These are phyloP conservation scores for Tragelaphus strepsiceros DNA, from an alignment of 2,113 vertebrate genomes.

Conservation along the genomic window DNA sequence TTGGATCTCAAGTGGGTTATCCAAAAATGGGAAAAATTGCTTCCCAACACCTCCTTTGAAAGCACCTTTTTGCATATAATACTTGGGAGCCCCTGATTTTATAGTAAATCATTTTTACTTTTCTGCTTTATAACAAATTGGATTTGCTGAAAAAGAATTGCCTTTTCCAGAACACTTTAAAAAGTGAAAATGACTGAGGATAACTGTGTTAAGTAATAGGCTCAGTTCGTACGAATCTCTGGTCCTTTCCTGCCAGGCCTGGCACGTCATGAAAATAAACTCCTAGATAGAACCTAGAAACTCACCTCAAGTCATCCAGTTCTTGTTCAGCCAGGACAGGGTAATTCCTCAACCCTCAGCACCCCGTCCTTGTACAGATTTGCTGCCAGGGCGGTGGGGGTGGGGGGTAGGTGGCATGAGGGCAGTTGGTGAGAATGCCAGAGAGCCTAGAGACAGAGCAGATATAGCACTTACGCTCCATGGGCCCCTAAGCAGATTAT, in stretches of 20 bases:
- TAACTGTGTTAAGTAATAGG: not conserved
- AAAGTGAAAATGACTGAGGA: not conserved
- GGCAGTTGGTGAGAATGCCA: not conserved
- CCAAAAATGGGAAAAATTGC: not conserved
- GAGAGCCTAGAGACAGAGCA: not conserved
- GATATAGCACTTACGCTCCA: accelerated
- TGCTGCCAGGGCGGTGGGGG: not conserved
- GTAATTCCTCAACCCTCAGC: not conserved
- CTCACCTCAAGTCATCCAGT: not conserved
- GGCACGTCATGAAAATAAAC: not conserved
- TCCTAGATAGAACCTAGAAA: not conserved
- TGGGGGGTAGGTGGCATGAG: not conserved
- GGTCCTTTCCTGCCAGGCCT: not conserved
- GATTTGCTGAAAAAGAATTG: not conserved
- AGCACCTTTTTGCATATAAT: not conserved
- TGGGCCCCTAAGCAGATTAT: not conserved
- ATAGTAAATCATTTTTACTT: not conserved
- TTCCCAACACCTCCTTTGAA: not conserved
- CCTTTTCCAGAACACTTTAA: not conserved
- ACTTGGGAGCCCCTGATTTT: not conserved
- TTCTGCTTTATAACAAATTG: not conserved
- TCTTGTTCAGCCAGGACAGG: not conserved
- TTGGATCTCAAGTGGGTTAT: not conserved
- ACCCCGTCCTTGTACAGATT: not conserved
- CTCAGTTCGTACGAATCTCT: not conserved